Base-by-base conservation (phyloP, 2,888 invertebrate genomes). In the Dioctria linearis region DNA sequence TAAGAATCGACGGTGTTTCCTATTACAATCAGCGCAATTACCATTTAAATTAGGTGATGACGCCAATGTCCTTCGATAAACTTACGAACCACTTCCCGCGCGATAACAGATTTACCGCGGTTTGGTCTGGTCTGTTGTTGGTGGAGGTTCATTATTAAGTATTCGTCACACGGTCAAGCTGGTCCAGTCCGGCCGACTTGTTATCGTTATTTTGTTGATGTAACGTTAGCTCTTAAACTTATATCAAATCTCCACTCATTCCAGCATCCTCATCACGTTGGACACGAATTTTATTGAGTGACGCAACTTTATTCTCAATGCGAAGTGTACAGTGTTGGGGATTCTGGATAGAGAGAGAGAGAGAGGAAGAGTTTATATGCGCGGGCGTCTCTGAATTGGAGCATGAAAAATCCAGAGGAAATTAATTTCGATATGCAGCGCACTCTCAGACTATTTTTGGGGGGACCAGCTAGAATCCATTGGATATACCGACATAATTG, bases 171-270 rank as follows among this genome's bases (percentile, higher is more conserved):
- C 25, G 25, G 25, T 25, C 25, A 25, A 2, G 25, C 25, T 25
- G 25, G 25, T 25, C 25, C 25, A 25, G 25, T 25, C 25, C 11
- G 51, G 40, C 39, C 39, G 57, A 4, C 5, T 39, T n/a, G 73
- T 3, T 13, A n/a, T 75, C n/a, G 13, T 75, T 75, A 75, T 75
- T 25, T 59, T 42, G 73, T 59, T 75, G 73, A 75, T 59, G 73
- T 39, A 40, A 59, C 73, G 13, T 59, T 2, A 25, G 25, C 59
- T n/a, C 43, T 5, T 39, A 39, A 40, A 6, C 25, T 75, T 75
- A 75, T 75, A 57, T 5, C 25, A 73, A 43, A 40, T 39, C n/a
- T 25, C 25, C 25, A 25, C 25, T 25, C 25, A 25, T 59, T 59
- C 59, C 59, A 75, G 57, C 54, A 37, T 71, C 71, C 71, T 51